A percentile compares a stretch with the other conserved stretches of the same genome.
phyloP scores from a whole-genome alignment of 1,140 invertebrate genomes.

The Megalonaias nervosa region DNA sequence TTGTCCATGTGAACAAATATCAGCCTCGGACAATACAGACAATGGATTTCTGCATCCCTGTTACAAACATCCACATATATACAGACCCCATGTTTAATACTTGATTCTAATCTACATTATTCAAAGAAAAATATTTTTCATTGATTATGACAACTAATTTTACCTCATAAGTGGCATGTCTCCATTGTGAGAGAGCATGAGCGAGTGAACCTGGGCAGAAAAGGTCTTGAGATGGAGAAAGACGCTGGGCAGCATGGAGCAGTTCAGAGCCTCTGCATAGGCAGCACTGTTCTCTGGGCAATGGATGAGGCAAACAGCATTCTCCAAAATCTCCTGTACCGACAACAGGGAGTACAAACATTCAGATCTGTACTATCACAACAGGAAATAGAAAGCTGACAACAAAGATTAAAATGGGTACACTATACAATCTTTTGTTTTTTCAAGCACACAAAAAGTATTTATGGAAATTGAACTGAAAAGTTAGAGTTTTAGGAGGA shows the following conservation, averaged over 20 bases:
- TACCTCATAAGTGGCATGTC: constrained; percentile 82
- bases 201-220: constrained; percentile 77
- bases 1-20: too few species aligned
- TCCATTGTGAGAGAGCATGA: constrained; percentile 81
- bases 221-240: constrained; percentile 80
- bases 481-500: too few species aligned
- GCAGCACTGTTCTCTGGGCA: constrained; percentile 63
- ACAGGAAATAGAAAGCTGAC: background rate
- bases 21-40: too few species aligned
- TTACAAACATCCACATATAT: too few species aligned
- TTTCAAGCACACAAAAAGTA: too few species aligned
- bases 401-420: background rate
- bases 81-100: too few species aligned
- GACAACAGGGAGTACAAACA: background rate
- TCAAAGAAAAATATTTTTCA: too few species aligned
- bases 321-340: constrained; percentile 59
- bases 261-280: constrained; percentile 63
- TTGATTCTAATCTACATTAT: too few species aligned
- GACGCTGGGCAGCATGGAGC: constrained; percentile 79
- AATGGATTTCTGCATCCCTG: too few species aligned
- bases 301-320: constrained; percentile 71
- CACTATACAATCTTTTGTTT: background rate
- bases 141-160: background rate
- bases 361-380: background rate
- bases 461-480: too few species aligned